Evolutionary conservation across 2,113 vertebrate species (phyloP).

Genomic region (Myotis brandtii): DNA sequence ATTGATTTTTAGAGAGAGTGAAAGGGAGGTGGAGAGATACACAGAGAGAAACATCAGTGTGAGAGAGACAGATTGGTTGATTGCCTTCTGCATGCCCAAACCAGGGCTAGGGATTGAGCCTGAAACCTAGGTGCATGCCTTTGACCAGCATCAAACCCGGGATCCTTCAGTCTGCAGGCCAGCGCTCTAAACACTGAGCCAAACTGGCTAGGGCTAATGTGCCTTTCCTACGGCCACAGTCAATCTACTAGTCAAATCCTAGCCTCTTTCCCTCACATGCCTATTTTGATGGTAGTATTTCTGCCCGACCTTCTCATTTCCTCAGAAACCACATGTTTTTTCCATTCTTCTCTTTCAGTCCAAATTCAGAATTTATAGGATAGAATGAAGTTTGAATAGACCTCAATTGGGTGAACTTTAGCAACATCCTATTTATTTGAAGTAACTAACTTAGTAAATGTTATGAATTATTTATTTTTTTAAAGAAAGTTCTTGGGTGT

Average conservation of each 20-base stretch:
- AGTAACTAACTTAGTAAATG: background rate
- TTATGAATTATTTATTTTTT: background rate
- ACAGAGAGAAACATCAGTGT: too few species aligned
- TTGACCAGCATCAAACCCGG: too few species aligned
- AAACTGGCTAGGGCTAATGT: too few species aligned
- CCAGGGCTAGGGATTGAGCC: too few species aligned
- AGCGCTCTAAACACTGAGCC: too few species aligned
- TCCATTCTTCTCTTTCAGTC: background rate
- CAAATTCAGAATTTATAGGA: background rate
- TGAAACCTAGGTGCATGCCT: too few species aligned
- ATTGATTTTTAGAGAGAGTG: too few species aligned
- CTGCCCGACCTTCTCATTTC: background rate
- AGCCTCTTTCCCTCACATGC: background rate
- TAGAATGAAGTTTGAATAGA: background rate
- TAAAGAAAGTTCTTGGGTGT: background rate
- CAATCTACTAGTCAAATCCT: background rate
- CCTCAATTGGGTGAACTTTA: background rate
- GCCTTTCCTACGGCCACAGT: background rate
- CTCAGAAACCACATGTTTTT: background rate
- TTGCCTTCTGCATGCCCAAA: too few species aligned
- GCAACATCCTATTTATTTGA: background rate
- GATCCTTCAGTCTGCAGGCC: too few species aligned
- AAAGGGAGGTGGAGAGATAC: too few species aligned
- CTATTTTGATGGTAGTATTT: background rate
- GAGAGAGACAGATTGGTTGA: too few species aligned